phyloP scores from a whole-genome alignment of 2,797 vertebrate genomes.

The Ctenosaura bakeri region DNA sequence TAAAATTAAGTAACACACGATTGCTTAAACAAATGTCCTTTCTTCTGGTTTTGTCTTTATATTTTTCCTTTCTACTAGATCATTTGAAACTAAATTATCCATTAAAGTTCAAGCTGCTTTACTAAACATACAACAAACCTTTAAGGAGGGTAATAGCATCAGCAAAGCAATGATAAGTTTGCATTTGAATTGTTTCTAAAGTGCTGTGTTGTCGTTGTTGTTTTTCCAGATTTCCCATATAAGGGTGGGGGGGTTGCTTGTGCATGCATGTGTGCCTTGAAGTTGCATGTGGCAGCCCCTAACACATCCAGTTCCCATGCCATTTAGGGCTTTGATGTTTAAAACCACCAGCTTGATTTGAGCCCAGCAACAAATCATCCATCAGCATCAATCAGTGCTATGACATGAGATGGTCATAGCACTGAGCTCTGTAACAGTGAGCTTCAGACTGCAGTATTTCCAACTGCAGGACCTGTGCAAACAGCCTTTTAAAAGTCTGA shows the following conservation, averaged over 20 bases:
- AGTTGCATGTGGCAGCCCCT: too few species aligned
- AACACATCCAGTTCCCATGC: background rate
- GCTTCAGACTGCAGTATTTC: background rate
- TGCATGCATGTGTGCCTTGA: too few species aligned
- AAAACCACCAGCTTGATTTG: background rate
- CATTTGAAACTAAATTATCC: conserved; percentile 65
- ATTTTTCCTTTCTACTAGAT: conserved; percentile 58
- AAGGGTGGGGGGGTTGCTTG: too few species aligned
- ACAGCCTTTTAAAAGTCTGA: background rate
- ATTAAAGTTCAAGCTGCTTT: conserved; percentile 57
- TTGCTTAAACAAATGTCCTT: conserved; percentile 52
- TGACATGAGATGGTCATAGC: background rate
- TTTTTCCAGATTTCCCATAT: background rate
- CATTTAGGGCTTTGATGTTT: background rate
- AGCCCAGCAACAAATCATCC: background rate
- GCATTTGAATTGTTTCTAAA: conserved; percentile 47
- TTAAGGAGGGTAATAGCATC: conserved; percentile 49
- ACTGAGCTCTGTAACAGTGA: background rate
- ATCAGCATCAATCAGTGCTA: background rate
- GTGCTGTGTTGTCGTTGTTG: background rate
- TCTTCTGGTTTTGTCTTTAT: conserved; percentile 29
- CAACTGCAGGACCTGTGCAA: background rate
- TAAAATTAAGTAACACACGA: conserved; percentile 15
- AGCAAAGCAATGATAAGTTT: conserved; percentile 29
- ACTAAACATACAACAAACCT: conserved; percentile 48